phyloP scores from a whole-genome alignment of 1,140 invertebrate genomes.

The Anastrepha ludens region DNA sequence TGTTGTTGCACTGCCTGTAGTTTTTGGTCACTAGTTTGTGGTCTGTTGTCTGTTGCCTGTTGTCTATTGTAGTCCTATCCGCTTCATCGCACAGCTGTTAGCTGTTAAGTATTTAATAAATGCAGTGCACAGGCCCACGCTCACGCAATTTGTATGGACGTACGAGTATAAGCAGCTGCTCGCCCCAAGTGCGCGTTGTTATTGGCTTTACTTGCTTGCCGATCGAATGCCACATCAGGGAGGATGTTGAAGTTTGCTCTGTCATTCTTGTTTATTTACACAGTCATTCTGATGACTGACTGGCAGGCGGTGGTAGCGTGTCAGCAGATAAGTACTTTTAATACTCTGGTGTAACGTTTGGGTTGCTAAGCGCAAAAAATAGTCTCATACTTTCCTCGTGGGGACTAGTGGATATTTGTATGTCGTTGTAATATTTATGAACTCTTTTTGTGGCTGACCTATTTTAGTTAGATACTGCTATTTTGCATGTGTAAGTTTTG shows the following conservation, averaged over 20 bases:
- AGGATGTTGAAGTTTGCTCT: neutral
- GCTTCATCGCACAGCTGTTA: constrained; percentile 22
- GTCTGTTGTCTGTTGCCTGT: neutral
- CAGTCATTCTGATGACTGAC: constrained; percentile 10
- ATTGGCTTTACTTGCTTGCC: neutral
- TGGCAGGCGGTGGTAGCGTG: neutral
- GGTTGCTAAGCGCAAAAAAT: constrained; percentile 32
- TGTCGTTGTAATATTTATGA: neutral
- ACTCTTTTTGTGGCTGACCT: neutral
- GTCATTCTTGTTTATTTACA: constrained; percentile 10
- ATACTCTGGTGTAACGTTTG: neutral
- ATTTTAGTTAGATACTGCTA: neutral
- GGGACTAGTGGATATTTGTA: neutral
- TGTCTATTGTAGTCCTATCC: constrained; percentile 7
- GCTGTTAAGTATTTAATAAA: constrained; percentile 23
- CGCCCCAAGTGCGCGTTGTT: neutral
- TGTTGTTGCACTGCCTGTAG: neutral
- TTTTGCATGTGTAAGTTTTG: no score
- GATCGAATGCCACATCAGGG: neutral
- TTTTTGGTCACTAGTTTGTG: neutral
- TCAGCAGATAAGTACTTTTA: neutral
- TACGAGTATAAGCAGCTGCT: neutral
- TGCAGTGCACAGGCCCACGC: neutral
- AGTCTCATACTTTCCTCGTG: neutral
- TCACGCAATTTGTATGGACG: neutral